A percentile compares a stretch with the other conserved stretches of the same genome.
phyloP scores from a whole-genome alignment of 2,113 vertebrate species.

The Eonycteris spelaea region DNA sequence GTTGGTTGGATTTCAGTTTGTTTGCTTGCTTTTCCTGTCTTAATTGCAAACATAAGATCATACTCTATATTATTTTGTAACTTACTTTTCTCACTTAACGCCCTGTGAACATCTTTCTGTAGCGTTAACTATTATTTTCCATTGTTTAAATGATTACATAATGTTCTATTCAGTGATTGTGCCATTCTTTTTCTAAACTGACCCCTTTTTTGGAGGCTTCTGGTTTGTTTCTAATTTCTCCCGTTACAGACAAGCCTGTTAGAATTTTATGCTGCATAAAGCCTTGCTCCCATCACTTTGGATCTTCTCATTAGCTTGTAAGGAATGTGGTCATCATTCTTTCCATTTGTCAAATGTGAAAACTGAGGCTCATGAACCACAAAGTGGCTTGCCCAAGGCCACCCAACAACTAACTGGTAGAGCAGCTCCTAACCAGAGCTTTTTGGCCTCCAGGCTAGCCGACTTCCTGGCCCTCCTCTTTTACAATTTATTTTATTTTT shows the following conservation, averaged over 20 bases:
- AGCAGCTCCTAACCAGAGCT: neutral
- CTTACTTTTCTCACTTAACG: neutral
- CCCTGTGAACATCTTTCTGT: neutral
- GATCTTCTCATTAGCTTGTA: neutral
- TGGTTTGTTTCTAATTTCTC: neutral
- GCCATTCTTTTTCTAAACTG: neutral
- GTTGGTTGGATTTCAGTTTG: neutral
- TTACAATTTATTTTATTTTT: neutral
- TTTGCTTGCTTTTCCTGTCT: slow-evolving; percentile 14
- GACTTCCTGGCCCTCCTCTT: neutral
- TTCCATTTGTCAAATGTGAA: neutral
- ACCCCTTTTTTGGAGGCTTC: neutral
- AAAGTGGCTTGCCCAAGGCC: neutral
- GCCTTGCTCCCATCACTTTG: neutral
- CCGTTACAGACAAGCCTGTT: neutral
- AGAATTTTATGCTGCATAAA: neutral
- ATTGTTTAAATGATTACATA: neutral
- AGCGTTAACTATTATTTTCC: neutral
- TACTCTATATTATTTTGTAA: neutral
- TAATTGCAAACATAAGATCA: neutral
- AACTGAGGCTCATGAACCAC: neutral
- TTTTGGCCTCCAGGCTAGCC: neutral
- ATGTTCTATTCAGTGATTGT: neutral
- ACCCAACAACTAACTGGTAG: neutral
- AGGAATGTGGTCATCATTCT: neutral